phyloP scores from a whole-genome alignment of 2,113 vertebrate species.

The Lates calcarifer region DNA sequence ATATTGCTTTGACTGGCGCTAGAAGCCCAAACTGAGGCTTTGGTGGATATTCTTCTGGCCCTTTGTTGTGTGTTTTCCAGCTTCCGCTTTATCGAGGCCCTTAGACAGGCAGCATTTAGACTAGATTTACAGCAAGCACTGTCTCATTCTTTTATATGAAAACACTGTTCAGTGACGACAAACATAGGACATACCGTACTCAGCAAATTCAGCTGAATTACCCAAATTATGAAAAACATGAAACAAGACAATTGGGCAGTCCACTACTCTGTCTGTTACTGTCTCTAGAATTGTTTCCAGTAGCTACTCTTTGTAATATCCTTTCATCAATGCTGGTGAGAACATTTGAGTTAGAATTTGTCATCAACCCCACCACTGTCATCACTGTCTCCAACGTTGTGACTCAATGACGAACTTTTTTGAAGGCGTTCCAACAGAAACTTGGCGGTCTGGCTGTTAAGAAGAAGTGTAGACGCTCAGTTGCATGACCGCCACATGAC shows the following conservation, averaged over 20 bases:
- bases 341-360: slow-evolving; percentile 3
- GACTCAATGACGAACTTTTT: slow-evolving; percentile 49
- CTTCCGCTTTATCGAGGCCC: slow-evolving; percentile 41
- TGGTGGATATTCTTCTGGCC: slow-evolving; percentile 68
- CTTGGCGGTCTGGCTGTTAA: slow-evolving; percentile 39
- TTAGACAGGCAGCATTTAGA: slow-evolving; percentile 47
- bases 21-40: slow-evolving; percentile 70
- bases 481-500: slow-evolving; percentile 46
- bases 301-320: not conserved
- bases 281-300: slow-evolving; percentile 1
- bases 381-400: slow-evolving; percentile 47
- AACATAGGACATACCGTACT: slow-evolving; percentile 9
- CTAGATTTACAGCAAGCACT: slow-evolving; percentile 45
- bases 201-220: slow-evolving; percentile 11
- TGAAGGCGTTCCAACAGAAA: slow-evolving; percentile 58
- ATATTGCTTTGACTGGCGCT: slow-evolving; percentile 77
- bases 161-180: slow-evolving; percentile 34
- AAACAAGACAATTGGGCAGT: not conserved
- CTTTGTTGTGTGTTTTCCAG: slow-evolving; percentile 73
- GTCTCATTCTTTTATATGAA: slow-evolving; percentile 53
- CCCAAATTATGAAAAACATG: not conserved
- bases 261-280: not conserved
- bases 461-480: slow-evolving; percentile 10
- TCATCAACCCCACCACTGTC: slow-evolving; percentile 27
- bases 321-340: not conserved